Evolutionary conservation across 2,888 invertebrate species (phyloP), one percentile per base, ranked within the genome.

Genomic region (Poecilobothrus nobilitatus): DNA sequence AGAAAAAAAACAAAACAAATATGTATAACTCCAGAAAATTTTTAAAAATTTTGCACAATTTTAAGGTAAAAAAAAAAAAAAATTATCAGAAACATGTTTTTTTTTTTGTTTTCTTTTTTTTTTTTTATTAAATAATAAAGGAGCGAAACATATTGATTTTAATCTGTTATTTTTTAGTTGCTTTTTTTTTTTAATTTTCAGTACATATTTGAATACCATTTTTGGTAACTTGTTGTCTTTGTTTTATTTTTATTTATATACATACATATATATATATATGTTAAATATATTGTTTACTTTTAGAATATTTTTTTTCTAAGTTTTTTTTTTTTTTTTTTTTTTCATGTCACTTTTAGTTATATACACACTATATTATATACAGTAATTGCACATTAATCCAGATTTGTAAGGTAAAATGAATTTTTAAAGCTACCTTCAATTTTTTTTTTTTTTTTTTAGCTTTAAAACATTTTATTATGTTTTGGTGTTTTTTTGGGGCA

Each of bases 141-240:
- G 53, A 53, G n/a, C 6, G 53, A 53, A n/a, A 53, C 53, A 12
- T 18, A 53, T 53, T 53, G 53, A 15, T 18, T 53, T 41, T 12
- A 6, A 41, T 12, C 7, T 41, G 15, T 41, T 41, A n/a, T 41
- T 12, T 41, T 8, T 41, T 8, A 12, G 9, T 9, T n/a, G n/a
- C n/a, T n/a, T n/a, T n/a, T n/a, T 41, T 41, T 41, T 53, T 18
- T n/a, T n/a, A 53, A 15, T 53, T 37, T 53, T 33, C 37, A 65
- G 18, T 65, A 27, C n/a, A n/a, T 27, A 37, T 53, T 53, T 53
- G 53, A 53, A 33, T 53, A 53, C 53, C 53, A 53, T 53, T 34
- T 65, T 20, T 65, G 65, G 20, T 65, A 65, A 37, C 65, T 18
- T 33, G 65, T 33, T 65, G 27, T 10, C 34, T 65, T 37, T 20